A percentile compares a stretch with the other conserved stretches of the same genome.
These are phyloP conservation scores for Delphinapterus leucas DNA, from an alignment of 2,113 vertebrate genomes.

Conservation along the genomic window DNA sequence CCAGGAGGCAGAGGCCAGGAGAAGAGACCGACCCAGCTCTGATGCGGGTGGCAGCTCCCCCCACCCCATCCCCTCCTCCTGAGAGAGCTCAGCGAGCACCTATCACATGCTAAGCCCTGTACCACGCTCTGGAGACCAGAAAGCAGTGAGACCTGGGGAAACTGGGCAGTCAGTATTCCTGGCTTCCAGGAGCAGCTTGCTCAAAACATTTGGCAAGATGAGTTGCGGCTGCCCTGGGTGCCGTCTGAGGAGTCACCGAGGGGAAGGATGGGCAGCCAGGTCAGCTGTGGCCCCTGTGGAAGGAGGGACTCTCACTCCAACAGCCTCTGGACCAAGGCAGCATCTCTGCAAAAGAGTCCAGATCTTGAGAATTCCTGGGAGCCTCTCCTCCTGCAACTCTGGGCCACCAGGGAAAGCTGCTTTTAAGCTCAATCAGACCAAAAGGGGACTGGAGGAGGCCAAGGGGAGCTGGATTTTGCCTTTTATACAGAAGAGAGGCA, in stretches of 20 bases:
- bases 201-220: neutral
- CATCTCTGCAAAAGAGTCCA: neutral
- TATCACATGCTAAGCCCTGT: neutral
- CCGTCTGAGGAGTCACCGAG: neutral
- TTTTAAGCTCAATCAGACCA: neutral
- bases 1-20: neutral
- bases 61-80: neutral
- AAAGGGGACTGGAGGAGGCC: neutral
- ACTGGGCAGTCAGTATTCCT: too few species aligned
- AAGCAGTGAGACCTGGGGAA: neutral
- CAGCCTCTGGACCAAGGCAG: neutral
- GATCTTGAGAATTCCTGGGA: neutral
- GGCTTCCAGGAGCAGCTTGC: neutral
- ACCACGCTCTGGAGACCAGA: neutral
- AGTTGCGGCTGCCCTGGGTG: neutral
- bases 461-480: neutral
- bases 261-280: neutral
- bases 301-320: neutral
- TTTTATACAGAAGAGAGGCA: neutral
- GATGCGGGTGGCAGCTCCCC: neutral
- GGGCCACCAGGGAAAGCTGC: neutral
- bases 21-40: rapidly evolving
- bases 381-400: neutral
- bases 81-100: neutral
- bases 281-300: rapidly evolving